Percentiles rank a stretch among this genome's conserved stretches.
phyloP scores from a whole-genome alignment of 1,140 invertebrate genomes.

The Drosophila seguyi region DNA sequence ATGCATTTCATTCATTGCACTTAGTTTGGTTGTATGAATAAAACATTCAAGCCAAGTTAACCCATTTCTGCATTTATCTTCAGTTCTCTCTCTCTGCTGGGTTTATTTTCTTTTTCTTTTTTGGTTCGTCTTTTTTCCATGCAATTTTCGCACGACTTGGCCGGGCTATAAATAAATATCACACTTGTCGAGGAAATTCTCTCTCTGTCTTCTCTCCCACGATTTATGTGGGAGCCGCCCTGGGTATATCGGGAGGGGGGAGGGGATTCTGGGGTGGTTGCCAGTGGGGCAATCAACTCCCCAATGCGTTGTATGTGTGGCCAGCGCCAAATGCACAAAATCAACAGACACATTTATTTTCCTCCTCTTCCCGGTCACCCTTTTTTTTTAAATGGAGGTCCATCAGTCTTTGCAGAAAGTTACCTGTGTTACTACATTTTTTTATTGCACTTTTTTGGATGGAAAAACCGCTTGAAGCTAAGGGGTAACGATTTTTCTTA shows the following conservation, averaged over 20 bases:
- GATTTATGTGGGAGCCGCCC: slow-evolving; percentile 75
- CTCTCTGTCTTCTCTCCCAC: slow-evolving; percentile 20
- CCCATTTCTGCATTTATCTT: slow-evolving; percentile 77
- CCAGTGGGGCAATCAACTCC: slow-evolving; percentile 26
- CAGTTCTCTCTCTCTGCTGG: slow-evolving; percentile 11
- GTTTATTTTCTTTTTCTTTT: background rate
- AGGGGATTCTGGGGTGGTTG: background rate
- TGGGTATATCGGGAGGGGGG: background rate
- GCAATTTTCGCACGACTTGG: slow-evolving; percentile 46
- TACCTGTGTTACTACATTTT: background rate
- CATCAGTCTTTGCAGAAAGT: slow-evolving; percentile 23
- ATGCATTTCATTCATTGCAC: slow-evolving; percentile 50
- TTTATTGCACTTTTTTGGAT: background rate
- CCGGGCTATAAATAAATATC: slow-evolving; percentile 75
- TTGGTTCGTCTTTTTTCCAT: slow-evolving; percentile 33
- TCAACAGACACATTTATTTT: slow-evolving; percentile 73
- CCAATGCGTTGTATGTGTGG: slow-evolving; percentile 26
- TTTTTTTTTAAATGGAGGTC: slow-evolving; percentile 8
- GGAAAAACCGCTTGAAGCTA: background rate
- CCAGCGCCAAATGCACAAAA: slow-evolving; percentile 62
- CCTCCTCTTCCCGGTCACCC: slow-evolving; percentile 25
- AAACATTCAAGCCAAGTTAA: slow-evolving; percentile 68
- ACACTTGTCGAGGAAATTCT: slow-evolving; percentile 73
- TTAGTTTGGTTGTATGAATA: slow-evolving; percentile 58
- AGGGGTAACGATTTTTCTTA: background rate